These are phyloP conservation scores for Bombyx huttoni DNA, from an alignment of 2,888 invertebrate species.

Conservation along the genomic window DNA sequence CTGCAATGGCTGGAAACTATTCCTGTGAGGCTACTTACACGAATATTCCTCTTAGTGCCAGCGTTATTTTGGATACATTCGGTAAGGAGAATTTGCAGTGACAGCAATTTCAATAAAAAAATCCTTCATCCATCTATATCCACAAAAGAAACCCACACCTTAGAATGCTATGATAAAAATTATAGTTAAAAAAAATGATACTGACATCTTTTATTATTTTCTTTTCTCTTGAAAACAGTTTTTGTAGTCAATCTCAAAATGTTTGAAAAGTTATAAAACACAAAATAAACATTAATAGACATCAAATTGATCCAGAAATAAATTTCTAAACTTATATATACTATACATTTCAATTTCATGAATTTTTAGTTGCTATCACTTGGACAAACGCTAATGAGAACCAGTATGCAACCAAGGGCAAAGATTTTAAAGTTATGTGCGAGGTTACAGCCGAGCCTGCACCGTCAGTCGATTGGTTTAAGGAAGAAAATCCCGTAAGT, in stretches of 20 bases:
- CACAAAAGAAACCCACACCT: too few species aligned
- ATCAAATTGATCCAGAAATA: too few species aligned
- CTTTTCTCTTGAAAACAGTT: neutral
- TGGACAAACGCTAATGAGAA: conserved; percentile 88
- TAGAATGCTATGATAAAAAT: too few species aligned
- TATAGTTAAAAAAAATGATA: too few species aligned
- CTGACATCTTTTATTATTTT: neutral
- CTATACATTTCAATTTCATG: too few species aligned
- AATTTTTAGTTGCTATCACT: conserved; percentile 82
- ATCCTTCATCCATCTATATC: too few species aligned
- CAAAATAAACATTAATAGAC: too few species aligned
- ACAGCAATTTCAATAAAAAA: too few species aligned
- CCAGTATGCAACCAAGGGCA: conserved; percentile 84
- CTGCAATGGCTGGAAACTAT: conserved; percentile 85
- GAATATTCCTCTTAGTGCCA: conserved; percentile 75
- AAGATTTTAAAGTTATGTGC: conserved; percentile 84
- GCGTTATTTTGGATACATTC: conserved; percentile 81
- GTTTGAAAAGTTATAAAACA: neutral
- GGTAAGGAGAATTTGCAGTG: conserved; percentile 23
- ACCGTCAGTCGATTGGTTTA: conserved; percentile 89
- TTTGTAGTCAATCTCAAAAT: neutral
- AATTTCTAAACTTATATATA: too few species aligned
- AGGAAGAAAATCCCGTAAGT: conserved; percentile 78
- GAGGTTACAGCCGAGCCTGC: conserved; percentile 88
- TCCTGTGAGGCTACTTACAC: conserved; percentile 88